A percentile compares a stretch with the other conserved stretches of the same genome.
phyloP scores from a whole-genome alignment of 2,113 vertebrate genomes.

The Epinephelus cyanopodus region DNA sequence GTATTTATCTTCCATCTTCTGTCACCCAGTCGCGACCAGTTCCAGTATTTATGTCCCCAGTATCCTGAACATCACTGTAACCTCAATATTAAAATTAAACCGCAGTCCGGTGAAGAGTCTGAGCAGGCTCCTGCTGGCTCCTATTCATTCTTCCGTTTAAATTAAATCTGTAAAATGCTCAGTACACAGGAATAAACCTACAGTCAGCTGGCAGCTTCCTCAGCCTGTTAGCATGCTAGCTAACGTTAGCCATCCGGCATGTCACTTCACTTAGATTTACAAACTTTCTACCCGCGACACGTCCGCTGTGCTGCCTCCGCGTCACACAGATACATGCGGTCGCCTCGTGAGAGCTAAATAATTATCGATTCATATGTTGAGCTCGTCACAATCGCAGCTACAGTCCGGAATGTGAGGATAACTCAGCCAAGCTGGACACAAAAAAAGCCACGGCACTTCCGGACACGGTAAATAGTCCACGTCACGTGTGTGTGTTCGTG shows the following conservation, averaged over 20 bases:
- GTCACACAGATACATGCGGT: background rate
- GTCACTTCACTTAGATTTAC: background rate
- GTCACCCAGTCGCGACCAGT: background rate
- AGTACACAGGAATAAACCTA: background rate
- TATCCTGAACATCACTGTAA: constrained; percentile 35
- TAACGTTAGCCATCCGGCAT: constrained; percentile 16
- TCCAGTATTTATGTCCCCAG: background rate
- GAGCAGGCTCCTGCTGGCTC: background rate
- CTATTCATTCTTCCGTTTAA: background rate
- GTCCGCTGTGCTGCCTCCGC: background rate
- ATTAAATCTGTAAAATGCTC: background rate
- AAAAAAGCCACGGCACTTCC: constrained; percentile 59
- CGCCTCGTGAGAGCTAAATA: background rate
- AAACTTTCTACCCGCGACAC: constrained; percentile 1
- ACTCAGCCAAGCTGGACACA: background rate
- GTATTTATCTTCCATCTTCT: constrained; percentile 90
- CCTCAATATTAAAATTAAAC: background rate
- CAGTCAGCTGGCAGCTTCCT: constrained; percentile 14
- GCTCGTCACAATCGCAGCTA: background rate
- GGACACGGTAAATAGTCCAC: constrained; percentile 62
- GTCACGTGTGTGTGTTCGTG: constrained; percentile 36
- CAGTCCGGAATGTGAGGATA: background rate
- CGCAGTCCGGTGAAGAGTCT: background rate
- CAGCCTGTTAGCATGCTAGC: constrained; percentile 23
- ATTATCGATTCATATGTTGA: background rate